Percentiles rank a stretch among this genome's conserved stretches.
These are phyloP conservation scores for Eupithecia tripunctaria DNA, from an alignment of 2,888 invertebrate genomes.

Conservation along the genomic window DNA sequence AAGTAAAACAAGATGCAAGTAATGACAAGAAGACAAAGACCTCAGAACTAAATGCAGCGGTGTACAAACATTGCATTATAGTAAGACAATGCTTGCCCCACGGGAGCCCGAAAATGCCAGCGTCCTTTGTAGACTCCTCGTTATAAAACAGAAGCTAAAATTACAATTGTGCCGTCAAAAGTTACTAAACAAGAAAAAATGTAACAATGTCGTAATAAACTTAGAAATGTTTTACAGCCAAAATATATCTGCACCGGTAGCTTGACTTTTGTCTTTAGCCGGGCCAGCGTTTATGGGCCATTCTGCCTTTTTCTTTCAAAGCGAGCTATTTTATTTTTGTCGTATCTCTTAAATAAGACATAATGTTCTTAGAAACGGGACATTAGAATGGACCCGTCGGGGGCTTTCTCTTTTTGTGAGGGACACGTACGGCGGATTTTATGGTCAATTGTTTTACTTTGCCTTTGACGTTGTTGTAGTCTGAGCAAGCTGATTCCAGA, in stretches of 20 bases:
- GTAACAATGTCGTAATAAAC: constrained; percentile 79
- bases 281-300: constrained; percentile 72
- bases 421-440: constrained; percentile 79
- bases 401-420: constrained; percentile 79
- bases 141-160: constrained; percentile 75
- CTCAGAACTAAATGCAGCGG: constrained; percentile 39
- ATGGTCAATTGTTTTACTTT: constrained; percentile 81
- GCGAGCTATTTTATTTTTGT: constrained; percentile 74
- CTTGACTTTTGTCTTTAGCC: constrained; percentile 76
- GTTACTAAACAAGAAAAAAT: constrained; percentile 70
- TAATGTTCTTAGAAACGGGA: constrained; percentile 82
- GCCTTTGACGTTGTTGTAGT: constrained; percentile 53
- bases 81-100: constrained; percentile 52
- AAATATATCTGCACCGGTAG: constrained; percentile 75
- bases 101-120: constrained; percentile 50
- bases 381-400: constrained; percentile 72
- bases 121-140: constrained; percentile 62
- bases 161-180: constrained; percentile 75
- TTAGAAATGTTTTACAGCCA: constrained; percentile 72
- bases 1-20: constrained; percentile 34
- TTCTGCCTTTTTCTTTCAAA: constrained; percentile 76
- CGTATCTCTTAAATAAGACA: constrained; percentile 81
- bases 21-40: constrained; percentile 36
- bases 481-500: constrained; percentile 51
- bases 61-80: constrained; percentile 45